phyloP scores from a whole-genome alignment of 2,113 vertebrate genomes.

The Hassar affinis region DNA sequence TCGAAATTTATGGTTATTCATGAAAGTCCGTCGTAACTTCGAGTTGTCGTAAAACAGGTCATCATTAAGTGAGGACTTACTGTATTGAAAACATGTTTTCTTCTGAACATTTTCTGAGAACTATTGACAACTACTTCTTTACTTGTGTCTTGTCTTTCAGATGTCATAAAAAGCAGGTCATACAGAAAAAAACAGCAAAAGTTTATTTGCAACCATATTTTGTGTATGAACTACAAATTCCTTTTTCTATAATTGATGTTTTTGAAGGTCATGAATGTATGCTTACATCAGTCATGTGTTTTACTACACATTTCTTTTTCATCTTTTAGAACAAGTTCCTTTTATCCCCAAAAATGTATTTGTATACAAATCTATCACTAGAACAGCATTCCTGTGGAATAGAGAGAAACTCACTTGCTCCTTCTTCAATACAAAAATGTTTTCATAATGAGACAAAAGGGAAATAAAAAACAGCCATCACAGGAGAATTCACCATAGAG shows the following conservation, averaged over 20 bases:
- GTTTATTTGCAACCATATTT: slow-evolving; percentile 98
- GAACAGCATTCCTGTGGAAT: slow-evolving; percentile 78
- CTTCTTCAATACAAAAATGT: slow-evolving; percentile 59
- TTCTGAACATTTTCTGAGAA: neutral
- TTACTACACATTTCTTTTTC: slow-evolving; percentile 76
- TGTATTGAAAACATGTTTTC: too few relatives aligned
- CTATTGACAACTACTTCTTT: neutral
- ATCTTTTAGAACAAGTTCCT: slow-evolving; percentile 80
- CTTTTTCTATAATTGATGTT: slow-evolving; percentile 83
- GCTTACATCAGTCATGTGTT: slow-evolving; percentile 82
- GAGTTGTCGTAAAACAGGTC: too few relatives aligned
- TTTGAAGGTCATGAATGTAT: slow-evolving; percentile 90
- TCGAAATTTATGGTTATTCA: too few relatives aligned
- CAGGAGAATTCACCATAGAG: slow-evolving; percentile 39
- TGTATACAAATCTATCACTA: slow-evolving; percentile 86
- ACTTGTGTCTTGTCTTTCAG: neutral
- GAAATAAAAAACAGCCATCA: slow-evolving; percentile 44
- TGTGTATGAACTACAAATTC: slow-evolving; percentile 97
- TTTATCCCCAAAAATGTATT: slow-evolving; percentile 71
- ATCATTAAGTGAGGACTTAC: too few relatives aligned
- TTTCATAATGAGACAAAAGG: slow-evolving; percentile 76
- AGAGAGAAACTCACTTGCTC: slow-evolving; percentile 58
- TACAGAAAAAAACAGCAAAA: slow-evolving; percentile 91
- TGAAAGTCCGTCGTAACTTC: too few relatives aligned
- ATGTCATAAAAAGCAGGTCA: slow-evolving; percentile 62